phyloP scores from a whole-genome alignment of 1,140 invertebrate species.

The Zaprionus capensis region DNA sequence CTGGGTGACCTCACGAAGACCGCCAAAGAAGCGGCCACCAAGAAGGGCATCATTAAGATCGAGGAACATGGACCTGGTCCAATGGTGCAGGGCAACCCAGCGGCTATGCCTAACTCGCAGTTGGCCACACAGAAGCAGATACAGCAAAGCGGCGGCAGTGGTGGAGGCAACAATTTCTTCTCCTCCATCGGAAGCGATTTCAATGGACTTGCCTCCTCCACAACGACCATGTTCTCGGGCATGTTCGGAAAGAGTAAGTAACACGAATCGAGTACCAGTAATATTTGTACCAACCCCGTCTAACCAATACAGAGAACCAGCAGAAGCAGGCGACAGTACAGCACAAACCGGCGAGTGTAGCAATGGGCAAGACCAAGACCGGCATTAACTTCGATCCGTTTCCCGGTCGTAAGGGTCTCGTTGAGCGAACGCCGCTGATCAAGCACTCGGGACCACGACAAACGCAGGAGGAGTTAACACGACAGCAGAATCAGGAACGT shows the following conservation, averaged over 20 bases:
- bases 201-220: constrained; percentile 95
- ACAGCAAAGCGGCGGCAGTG: constrained; percentile 66
- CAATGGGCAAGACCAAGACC: constrained; percentile 85
- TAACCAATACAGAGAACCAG: constrained; percentile 57
- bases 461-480: constrained; percentile 88
- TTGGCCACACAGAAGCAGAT: constrained; percentile 84
- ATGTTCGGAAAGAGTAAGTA: constrained; percentile 89
- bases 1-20: constrained; percentile 95
- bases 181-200: constrained; percentile 95
- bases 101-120: constrained; percentile 79
- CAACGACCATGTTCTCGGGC: constrained; percentile 95
- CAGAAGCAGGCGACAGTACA: constrained; percentile 61
- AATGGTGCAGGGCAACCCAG: constrained; percentile 14
- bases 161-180: constrained; percentile 92
- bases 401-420: constrained; percentile 92
- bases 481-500: constrained; percentile 88
- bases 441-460: constrained; percentile 90
- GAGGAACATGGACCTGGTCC: constrained; percentile 48
- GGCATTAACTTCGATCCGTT: constrained; percentile 90
- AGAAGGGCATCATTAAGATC: constrained; percentile 92
- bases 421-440: constrained; percentile 95
- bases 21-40: constrained; percentile 93
- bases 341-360: constrained; percentile 73
- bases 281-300: no score
- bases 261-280: background rate